phyloP scores from a whole-genome alignment of 2,113 vertebrate species.

The Tetraodon nigroviridis region DNA sequence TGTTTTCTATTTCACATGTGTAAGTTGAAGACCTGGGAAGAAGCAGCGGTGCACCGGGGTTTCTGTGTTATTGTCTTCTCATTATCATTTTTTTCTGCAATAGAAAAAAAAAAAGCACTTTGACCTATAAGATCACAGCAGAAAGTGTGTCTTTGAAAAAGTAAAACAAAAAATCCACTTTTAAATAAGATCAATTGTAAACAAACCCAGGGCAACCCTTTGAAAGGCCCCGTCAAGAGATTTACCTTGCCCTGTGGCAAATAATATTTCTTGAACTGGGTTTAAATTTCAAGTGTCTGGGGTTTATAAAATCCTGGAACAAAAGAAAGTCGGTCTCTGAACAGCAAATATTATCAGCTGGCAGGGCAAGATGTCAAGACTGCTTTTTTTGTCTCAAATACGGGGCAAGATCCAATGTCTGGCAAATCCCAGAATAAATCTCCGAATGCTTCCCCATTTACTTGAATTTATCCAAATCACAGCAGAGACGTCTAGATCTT shows the following conservation, averaged over 20 bases:
- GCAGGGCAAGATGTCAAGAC: slow-evolving; percentile 79
- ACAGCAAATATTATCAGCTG: slow-evolving; percentile 80
- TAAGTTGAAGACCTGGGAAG: slow-evolving; percentile 45
- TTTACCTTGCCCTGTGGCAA: slow-evolving; percentile 82
- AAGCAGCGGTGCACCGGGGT: slow-evolving; percentile 44
- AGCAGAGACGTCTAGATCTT: slow-evolving; percentile 40
- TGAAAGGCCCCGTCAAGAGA: slow-evolving; percentile 80
- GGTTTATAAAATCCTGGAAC: slow-evolving; percentile 79
- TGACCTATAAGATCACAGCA: slow-evolving; percentile 73
- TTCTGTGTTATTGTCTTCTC: slow-evolving; percentile 59
- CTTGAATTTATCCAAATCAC: slow-evolving; percentile 56
- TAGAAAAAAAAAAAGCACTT: slow-evolving; percentile 69
- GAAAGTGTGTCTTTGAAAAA: slow-evolving; percentile 77
- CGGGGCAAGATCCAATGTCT: slow-evolving; percentile 61
- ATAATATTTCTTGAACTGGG: slow-evolving; percentile 81
- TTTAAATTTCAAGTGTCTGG: slow-evolving; percentile 83
- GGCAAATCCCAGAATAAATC: slow-evolving; percentile 73
- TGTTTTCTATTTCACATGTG: slow-evolving; percentile 54
- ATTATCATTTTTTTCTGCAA: slow-evolving; percentile 64
- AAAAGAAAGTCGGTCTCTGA: slow-evolving; percentile 78
- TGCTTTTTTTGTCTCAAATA: slow-evolving; percentile 79
- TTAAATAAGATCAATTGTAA: slow-evolving; percentile 84
- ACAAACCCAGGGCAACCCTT: slow-evolving; percentile 81
- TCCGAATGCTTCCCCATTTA: slow-evolving; percentile 66
- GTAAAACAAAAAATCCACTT: slow-evolving; percentile 77